phyloP scores from a whole-genome alignment of 2,797 vertebrate species.

The Gambelia wislizenii region DNA sequence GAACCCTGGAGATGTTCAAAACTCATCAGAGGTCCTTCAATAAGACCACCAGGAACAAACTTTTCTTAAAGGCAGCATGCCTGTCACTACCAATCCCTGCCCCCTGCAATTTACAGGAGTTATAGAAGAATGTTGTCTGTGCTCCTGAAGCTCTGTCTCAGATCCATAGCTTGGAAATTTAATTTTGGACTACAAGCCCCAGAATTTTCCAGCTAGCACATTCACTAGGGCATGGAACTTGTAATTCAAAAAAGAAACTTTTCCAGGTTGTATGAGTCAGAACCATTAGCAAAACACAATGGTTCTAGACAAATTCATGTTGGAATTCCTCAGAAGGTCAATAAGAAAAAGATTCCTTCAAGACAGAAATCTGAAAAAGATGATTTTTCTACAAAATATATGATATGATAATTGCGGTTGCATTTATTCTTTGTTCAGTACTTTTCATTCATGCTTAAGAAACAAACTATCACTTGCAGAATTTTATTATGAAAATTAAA shows the following conservation, averaged over 20 bases:
- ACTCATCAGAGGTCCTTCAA: not conserved
- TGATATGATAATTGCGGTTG: too few species aligned
- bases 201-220: not conserved
- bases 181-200: not conserved
- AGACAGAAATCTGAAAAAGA: not conserved
- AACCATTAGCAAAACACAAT: not conserved
- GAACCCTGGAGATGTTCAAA: not conserved
- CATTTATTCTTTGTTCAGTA: not conserved
- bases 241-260: not conserved
- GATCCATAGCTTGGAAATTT: not conserved
- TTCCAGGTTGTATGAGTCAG: not conserved
- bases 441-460: not conserved
- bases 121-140: not conserved
- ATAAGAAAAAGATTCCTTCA: not conserved
- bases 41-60: not conserved
- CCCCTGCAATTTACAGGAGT: fast-evolving
- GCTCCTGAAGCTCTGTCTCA: not conserved
- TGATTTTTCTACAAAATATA: not conserved
- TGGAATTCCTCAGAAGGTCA: not conserved
- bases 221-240: not conserved
- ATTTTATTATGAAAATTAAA: not conserved
- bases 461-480: not conserved
- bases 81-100: not conserved
- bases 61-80: not conserved
- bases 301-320: not conserved